Conservation (phyloP, 2,113 vertebrate genomes). For the Tachysurus vachellii region DNA sequence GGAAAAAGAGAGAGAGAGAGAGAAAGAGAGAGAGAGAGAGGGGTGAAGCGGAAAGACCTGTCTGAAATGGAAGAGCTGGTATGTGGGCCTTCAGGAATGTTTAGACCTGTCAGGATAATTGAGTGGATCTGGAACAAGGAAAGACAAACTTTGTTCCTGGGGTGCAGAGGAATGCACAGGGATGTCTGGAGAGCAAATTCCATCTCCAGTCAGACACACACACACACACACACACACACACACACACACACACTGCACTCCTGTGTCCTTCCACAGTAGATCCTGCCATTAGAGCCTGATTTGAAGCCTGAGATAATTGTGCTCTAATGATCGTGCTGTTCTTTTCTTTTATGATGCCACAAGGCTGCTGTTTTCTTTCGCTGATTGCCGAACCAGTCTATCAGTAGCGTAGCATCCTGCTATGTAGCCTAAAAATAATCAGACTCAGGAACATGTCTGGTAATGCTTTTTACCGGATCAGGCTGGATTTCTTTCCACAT, state of each 20-base stretch:
- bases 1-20: conserved; percentile 54
- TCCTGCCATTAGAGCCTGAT: conserved; percentile 18
- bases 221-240: conserved; percentile 28
- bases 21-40: conserved; percentile 52
- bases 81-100: conserved; percentile 77
- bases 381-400: not conserved
- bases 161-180: conserved; percentile 72
- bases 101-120: conserved; percentile 77
- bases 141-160: conserved; percentile 74
- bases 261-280: not conserved
- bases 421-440: conserved; percentile 12
- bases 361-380: not conserved
- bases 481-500: not conserved
- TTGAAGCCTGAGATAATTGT: not conserved
- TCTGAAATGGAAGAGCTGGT: conserved; percentile 68
- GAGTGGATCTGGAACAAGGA: conserved; percentile 81
- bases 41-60: conserved; percentile 59
- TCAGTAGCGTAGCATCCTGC: not conserved
- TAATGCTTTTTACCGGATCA: not conserved
- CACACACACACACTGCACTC: not conserved
- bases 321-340: not conserved
- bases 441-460: conserved; percentile 10
- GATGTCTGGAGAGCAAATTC: conserved; percentile 77
- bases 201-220: conserved; percentile 59
- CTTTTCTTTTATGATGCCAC: not conserved